Percentiles rank a stretch among this genome's conserved stretches.
These are phyloP conservation scores for Sciurus niger DNA, from an alignment of 2,113 vertebrate species.

Conservation along the genomic window DNA sequence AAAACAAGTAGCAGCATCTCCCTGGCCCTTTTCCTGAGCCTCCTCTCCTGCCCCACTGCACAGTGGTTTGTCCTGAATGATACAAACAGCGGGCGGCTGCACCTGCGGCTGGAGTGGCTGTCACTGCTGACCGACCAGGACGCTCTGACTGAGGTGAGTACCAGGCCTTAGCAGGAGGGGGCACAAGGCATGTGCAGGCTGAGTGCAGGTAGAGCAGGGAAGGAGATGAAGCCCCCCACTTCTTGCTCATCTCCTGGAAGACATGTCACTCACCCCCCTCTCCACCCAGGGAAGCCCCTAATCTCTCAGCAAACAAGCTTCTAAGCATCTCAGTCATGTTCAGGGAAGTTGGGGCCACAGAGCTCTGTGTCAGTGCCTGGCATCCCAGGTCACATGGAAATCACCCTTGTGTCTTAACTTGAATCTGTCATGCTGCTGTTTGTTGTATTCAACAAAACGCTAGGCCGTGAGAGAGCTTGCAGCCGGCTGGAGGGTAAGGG, in stretches of 20 bases:
- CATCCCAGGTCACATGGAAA: neutral
- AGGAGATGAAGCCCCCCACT: neutral
- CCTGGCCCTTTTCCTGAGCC: neutral
- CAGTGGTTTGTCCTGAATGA: slow-evolving; percentile 95
- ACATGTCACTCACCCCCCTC: neutral
- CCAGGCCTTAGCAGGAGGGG: neutral
- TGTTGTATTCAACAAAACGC: neutral
- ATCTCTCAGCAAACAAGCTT: neutral
- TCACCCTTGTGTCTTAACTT: neutral
- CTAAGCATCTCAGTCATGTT: neutral
- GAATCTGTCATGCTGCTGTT: neutral
- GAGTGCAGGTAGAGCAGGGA: neutral
- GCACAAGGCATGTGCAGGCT: neutral
- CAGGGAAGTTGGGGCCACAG: neutral
- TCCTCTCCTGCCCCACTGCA: neutral
- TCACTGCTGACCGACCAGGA: slow-evolving; percentile 90
- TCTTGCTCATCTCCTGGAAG: neutral
- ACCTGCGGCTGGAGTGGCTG: slow-evolving; percentile 95
- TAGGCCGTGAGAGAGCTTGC: neutral
- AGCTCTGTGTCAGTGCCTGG: neutral
- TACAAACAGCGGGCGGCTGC: slow-evolving; percentile 90
- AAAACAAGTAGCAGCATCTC: neutral
- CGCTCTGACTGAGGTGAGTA: slow-evolving; percentile 87
- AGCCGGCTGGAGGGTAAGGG: neutral
- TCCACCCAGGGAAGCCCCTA: neutral